Conservation (phyloP, 2,113 vertebrate genomes). For the Myrmecophaga tridactyla region DNA sequence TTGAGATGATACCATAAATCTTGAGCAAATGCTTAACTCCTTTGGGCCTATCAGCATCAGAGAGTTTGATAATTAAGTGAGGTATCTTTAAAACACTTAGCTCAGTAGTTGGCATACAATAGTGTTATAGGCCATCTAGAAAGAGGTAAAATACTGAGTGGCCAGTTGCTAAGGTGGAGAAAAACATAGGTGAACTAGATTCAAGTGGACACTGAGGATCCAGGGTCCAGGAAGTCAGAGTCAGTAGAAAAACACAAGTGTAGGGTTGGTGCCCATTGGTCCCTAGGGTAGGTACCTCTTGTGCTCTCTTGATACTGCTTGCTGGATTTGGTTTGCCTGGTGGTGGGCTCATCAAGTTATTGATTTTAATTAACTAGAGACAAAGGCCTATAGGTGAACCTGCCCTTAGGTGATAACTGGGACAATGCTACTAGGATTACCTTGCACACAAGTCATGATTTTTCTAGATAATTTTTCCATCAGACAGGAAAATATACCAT, state of each 20-base stretch:
- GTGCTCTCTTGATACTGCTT: not conserved
- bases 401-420: not conserved
- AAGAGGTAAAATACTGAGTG: not conserved
- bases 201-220: not conserved
- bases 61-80: conserved; percentile 11
- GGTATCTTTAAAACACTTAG: conserved; percentile 10
- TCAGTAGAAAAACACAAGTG: not conserved
- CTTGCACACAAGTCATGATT: not conserved
- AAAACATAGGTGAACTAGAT: not conserved
- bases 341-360: not conserved
- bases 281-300: not conserved
- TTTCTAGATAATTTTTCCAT: not conserved
- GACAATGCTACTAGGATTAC: not conserved
- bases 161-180: not conserved
- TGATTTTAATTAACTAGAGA: conserved; percentile 5
- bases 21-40: not conserved
- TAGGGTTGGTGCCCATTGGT: not conserved
- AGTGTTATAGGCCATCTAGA: not conserved
- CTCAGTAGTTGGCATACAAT: not conserved
- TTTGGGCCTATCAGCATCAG: not conserved
- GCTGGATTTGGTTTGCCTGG: not conserved
- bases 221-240: not conserved
- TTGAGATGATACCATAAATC: not conserved
- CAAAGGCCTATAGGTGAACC: not conserved
- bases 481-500: not conserved